phyloP scores from a whole-genome alignment of 30 jellyfish, hydroid and myxozoan genomes.

The Phacellophora camtschatica region DNA sequence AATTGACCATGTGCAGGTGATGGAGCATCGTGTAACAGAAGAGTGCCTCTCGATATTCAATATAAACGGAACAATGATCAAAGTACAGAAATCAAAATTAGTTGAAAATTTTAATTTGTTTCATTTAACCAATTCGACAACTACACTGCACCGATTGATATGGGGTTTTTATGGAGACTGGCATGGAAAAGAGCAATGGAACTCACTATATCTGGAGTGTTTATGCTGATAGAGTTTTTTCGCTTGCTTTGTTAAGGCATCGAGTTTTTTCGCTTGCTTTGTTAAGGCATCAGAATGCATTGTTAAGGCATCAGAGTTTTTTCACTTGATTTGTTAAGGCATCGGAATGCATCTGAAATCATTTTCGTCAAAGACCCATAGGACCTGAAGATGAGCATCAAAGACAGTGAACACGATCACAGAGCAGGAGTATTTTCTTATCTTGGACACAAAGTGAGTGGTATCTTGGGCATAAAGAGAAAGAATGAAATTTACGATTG shows the following conservation, averaged over 20 bases:
- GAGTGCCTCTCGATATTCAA: too few species aligned
- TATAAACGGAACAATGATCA: too few species aligned
- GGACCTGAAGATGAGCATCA: too few species aligned
- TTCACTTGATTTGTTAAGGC: too few species aligned
- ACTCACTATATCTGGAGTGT: conserved; percentile 30
- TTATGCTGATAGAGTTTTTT: conserved; percentile 30
- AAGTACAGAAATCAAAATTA: conserved; percentile 48
- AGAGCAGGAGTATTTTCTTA: neutral
- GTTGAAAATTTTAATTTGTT: conserved; percentile 25
- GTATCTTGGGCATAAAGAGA: conserved; percentile 11
- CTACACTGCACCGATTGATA: conserved; percentile 31
- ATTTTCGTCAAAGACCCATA: too few species aligned
- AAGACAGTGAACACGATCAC: too few species aligned
- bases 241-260: conserved; percentile 19
- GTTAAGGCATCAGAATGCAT: conserved; percentile 38
- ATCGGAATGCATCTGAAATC: too few species aligned
- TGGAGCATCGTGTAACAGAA: too few species aligned
- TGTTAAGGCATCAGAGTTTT: too few species aligned
- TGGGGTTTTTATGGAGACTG: conserved; percentile 30
- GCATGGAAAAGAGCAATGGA: conserved; percentile 47
- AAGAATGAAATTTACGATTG: neutral
- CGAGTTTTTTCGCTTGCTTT: conserved; percentile 13
- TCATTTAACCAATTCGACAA: conserved; percentile 15
- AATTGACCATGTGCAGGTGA: too few species aligned
- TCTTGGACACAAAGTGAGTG: neutral